Evolutionary conservation across 2,113 vertebrate species (phyloP), one percentile per base, ranked within the genome.

Genomic region (Raja brachyura): DNA sequence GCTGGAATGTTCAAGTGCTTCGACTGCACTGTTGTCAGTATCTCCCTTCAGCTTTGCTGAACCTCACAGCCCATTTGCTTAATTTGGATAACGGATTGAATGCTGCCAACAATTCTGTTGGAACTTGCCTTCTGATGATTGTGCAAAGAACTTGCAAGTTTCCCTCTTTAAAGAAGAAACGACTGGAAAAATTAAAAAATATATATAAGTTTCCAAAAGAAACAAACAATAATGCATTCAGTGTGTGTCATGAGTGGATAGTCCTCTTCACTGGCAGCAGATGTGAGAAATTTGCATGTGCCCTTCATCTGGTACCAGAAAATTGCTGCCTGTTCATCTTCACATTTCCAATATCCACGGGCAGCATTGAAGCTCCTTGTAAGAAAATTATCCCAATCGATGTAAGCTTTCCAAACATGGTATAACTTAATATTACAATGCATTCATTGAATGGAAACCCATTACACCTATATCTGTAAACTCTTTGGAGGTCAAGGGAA

Each of bases 31-130:
- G 8, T 90, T 28, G 63, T 48, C 33, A 73, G 61, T 90, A 10
- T 39, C 61, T 90, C 48, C 86, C 86, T 90, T 63, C 86, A 68
- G 86, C n/a, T 68, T 14, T 33, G 86, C 86, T 31, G 4, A 68
- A 39, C 59, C 86, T 90, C 33, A 66, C 86, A 90, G 61, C 31
- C 63, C 79, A 81, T 54, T 61, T 63, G n/a, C 25, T 28, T 59
- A 88, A 16, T 63, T 86, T 63, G 61, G 83, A 59, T 61, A n/a
- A 31, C 83, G 14, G 83, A 61, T 13, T 66, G 85, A 88, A 10
- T 13, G 61, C 83, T 86, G 83, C 54, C 13, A 63, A 28, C 63
- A 63, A n/a, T 90, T 90, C n/a, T 83, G 79, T 54, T 83, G 79
- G 22, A 83, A 56, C 48, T 83, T 28, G 22, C 25, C 48, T 81